Conservation (phyloP, 35 echinoderm and acorn worm genomes). For the Heliocidaris tuberculata region DNA sequence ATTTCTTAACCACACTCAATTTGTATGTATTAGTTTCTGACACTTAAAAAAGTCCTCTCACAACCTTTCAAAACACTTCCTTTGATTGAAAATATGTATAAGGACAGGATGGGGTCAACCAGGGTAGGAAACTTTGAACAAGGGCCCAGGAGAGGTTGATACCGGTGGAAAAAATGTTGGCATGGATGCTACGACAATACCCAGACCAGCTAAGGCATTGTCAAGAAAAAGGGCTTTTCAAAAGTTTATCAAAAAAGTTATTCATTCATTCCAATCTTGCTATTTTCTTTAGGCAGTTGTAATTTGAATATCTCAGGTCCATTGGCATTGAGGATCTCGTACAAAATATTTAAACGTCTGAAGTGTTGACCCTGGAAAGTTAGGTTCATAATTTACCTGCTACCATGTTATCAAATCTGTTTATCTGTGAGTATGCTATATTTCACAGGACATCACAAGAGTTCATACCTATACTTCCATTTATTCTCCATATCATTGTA, state of each 20-base stretch:
- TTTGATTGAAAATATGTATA: no score
- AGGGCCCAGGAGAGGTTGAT: no score
- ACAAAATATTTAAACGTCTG: no score
- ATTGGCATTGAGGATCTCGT: no score
- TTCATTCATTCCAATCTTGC: not conserved
- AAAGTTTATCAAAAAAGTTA: slow-evolving; percentile 31
- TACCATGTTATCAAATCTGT: no score
- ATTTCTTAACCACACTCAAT: no score
- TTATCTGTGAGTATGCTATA: not conserved
- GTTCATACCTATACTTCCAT: not conserved
- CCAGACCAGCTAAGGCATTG: slow-evolving; percentile 46
- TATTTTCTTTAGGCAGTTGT: not conserved
- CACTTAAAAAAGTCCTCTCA: no score
- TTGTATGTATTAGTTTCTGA: no score
- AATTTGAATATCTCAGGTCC: no score
- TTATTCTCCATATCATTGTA: not conserved
- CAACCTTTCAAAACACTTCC: no score
- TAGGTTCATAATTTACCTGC: not conserved
- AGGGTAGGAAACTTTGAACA: no score
- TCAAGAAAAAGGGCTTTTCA: not conserved
- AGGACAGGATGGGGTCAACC: no score
- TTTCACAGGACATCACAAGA: not conserved
- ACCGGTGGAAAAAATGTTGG: not conserved
- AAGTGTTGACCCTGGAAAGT: not conserved
- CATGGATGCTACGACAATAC: slow-evolving; percentile 10